phyloP scores from a whole-genome alignment of 1,140 invertebrate species.

The Portunus trituberculatus region DNA sequence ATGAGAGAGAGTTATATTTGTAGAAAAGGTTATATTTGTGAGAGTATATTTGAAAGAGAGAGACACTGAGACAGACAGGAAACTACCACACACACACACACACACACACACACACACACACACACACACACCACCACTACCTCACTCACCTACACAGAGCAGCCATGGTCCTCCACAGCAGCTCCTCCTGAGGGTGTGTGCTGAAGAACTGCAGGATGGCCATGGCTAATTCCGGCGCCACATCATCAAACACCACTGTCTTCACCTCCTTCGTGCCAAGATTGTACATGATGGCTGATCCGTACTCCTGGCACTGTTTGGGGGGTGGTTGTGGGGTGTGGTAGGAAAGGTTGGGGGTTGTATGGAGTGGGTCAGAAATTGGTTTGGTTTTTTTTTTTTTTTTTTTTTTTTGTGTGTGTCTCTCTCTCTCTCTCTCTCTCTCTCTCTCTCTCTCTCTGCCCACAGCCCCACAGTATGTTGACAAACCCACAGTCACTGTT shows the following conservation, averaged over 20 bases:
- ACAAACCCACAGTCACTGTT: too few species aligned
- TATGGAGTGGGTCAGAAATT: too few species aligned
- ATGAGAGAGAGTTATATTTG: too few species aligned
- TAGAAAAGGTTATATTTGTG: too few species aligned
- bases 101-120: neutral
- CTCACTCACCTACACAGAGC: conserved; percentile 86
- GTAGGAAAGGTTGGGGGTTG: too few species aligned
- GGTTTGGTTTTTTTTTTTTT: too few species aligned
- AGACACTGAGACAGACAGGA: too few species aligned
- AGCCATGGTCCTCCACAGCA: conserved; percentile 89
- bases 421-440: too few species aligned
- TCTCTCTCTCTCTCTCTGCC: too few species aligned
- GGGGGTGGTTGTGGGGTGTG: neutral
- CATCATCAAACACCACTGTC: conserved; percentile 97
- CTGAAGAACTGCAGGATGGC: conserved; percentile 94
- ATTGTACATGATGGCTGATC: conserved; percentile 93
- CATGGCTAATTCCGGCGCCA: conserved; percentile 94
- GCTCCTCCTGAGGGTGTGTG: conserved; percentile 88
- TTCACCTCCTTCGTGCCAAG: conserved; percentile 96
- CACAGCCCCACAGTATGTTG: too few species aligned
- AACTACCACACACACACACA: conserved; percentile 79
- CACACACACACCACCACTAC: conserved; percentile 85
- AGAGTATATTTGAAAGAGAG: too few species aligned
- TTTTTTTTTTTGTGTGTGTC: neutral
- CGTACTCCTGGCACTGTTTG: conserved; percentile 86